phyloP scores from a whole-genome alignment of 2,113 vertebrate species.

The Leptobrachium leishanense region DNA sequence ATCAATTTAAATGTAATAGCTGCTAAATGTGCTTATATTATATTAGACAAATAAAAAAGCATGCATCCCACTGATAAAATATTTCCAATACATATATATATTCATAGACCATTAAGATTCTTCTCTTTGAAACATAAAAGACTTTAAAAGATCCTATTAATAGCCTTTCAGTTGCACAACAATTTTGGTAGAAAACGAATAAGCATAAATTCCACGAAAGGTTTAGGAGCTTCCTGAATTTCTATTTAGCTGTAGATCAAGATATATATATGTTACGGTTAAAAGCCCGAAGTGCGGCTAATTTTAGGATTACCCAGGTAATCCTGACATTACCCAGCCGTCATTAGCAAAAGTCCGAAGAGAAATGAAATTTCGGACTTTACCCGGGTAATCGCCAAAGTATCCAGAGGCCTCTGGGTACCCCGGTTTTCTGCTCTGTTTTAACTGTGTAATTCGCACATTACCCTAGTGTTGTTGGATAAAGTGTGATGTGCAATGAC shows the following conservation, averaged over 20 bases:
- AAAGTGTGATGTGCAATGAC: too few relatives aligned
- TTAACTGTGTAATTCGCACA: too few relatives aligned
- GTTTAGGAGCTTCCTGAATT: background rate
- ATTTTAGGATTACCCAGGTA: too few relatives aligned
- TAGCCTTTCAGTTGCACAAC: background rate
- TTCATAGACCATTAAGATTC: background rate
- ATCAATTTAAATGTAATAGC: background rate
- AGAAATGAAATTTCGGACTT: too few relatives aligned
- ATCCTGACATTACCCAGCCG: too few relatives aligned
- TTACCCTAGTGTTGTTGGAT: too few relatives aligned
- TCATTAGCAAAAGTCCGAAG: too few relatives aligned
- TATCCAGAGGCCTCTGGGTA: too few relatives aligned
- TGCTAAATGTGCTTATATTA: background rate
- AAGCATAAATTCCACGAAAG: background rate
- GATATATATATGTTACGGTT: background rate
- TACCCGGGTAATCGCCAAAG: too few relatives aligned
- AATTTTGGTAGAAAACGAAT: background rate
- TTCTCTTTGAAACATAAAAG: background rate
- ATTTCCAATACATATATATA: background rate
- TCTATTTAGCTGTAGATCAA: background rate
- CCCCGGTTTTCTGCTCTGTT: too few relatives aligned
- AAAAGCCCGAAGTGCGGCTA: too few relatives aligned
- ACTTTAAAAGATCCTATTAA: background rate
- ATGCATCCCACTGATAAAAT: background rate
- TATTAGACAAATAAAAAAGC: background rate